Conservation (phyloP, 2,113 vertebrate species). For the Neopipo cinnamomea region DNA sequence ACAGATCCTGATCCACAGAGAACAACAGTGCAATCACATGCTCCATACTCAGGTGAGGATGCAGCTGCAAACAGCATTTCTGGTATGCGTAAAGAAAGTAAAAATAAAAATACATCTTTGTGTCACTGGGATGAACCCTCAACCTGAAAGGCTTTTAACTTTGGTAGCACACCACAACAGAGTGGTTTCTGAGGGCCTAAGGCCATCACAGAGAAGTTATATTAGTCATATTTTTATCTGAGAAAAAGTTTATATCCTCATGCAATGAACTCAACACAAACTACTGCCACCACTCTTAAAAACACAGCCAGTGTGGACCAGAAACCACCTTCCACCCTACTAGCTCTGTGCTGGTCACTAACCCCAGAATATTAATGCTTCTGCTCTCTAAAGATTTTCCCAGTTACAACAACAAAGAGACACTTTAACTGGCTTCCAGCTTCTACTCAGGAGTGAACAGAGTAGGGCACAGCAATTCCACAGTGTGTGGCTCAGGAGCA, state of each 20-base stretch:
- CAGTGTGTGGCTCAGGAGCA: neutral
- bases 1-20: neutral
- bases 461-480: neutral
- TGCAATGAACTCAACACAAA: neutral
- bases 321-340: neutral
- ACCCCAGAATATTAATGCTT: neutral
- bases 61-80: constrained; percentile 2
- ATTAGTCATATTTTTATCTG: neutral
- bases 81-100: neutral
- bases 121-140: neutral
- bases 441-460: neutral
- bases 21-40: neutral
- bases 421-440: neutral
- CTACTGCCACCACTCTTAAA: neutral
- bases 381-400: neutral
- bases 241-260: neutral
- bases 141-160: constrained; percentile 19
- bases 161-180: constrained; percentile 1
- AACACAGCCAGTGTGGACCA: neutral
- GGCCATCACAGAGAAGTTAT: neutral
- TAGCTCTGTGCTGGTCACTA: neutral
- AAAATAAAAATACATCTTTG: neutral
- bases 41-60: neutral
- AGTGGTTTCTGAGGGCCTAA: neutral
- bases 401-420: neutral